Percentiles rank a stretch among this genome's conserved stretches.
Conservation (phyloP, 2,888 invertebrate species). For the Drosophila ezoana region DNA sequence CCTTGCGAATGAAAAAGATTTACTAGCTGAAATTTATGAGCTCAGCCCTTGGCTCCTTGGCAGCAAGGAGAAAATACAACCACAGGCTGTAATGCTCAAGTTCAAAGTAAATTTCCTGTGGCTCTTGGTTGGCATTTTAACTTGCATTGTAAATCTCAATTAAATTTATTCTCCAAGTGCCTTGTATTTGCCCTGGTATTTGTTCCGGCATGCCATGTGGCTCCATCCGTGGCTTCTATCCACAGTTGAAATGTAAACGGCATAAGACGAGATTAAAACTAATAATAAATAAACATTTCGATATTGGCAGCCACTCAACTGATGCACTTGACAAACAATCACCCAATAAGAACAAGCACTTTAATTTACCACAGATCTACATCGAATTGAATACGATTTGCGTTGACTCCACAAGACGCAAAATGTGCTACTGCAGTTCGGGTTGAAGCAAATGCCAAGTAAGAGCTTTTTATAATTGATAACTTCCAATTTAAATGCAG, state of each 20-base stretch:
- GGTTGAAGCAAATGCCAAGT: no score
- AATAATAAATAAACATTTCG: conserved; percentile 45
- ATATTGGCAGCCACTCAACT: conserved; percentile 21
- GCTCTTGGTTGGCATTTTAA: conserved; percentile 56
- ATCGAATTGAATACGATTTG: conserved; percentile 7
- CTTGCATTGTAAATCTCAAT: conserved; percentile 71
- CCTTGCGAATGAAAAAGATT: conserved; percentile 60
- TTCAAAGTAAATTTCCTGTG: conserved; percentile 53
- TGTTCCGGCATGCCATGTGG: conserved; percentile 37
- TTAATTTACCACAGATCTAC: neutral
- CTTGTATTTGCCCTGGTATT: conserved; percentile 21
- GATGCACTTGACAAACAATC: conserved; percentile 17
- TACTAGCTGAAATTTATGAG: conserved; percentile 71
- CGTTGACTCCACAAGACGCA: neutral
- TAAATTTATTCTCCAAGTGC: conserved; percentile 55
- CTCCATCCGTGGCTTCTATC: conserved; percentile 36
- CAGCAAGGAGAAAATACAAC: conserved; percentile 20
- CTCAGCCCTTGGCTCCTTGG: conserved; percentile 31
- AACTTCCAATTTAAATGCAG: no score
- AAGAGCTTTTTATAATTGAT: no score
- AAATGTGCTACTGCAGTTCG: neutral
- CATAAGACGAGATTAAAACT: conserved; percentile 28
- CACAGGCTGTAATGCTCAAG: conserved; percentile 31
- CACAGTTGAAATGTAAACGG: conserved; percentile 62
- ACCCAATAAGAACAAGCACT: conserved; percentile 10